Percentiles rank a stretch among this genome's conserved stretches.
Conservation (phyloP, 2,113 vertebrate species). For the Cyprinodon variegatus region DNA sequence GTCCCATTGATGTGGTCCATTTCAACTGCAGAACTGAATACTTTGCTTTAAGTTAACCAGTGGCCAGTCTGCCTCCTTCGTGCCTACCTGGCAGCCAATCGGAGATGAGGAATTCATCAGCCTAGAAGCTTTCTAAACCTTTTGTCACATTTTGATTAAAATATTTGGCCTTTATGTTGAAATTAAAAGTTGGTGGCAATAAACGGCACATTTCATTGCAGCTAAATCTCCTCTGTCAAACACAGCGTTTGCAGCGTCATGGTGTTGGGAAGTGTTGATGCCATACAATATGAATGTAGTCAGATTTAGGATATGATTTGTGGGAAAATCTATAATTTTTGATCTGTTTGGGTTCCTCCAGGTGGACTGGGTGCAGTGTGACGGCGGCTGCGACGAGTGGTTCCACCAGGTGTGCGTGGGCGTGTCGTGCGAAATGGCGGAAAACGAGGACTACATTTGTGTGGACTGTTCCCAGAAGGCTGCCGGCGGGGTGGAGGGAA, state of each 20-base stretch:
- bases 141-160: too few relatives aligned
- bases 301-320: too few relatives aligned
- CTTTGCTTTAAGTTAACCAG: slow-evolving; percentile 57
- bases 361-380: slow-evolving; percentile 99
- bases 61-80: slow-evolving; percentile 27
- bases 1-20: not conserved
- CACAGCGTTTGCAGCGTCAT: too few relatives aligned
- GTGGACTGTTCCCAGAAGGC: slow-evolving; percentile 89
- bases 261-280: too few relatives aligned
- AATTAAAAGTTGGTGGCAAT: too few relatives aligned
- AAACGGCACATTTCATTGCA: too few relatives aligned
- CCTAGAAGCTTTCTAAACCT: not conserved
- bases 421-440: slow-evolving; percentile 97
- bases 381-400: slow-evolving; percentile 98
- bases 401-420: slow-evolving; percentile 99
- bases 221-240: too few relatives aligned
- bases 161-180: not conserved
- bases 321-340: not conserved
- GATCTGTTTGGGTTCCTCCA: slow-evolving; percentile 59
- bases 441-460: slow-evolving; percentile 99
- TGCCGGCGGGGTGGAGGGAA: not conserved
- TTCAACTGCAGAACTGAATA: not conserved
- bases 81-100: slow-evolving; percentile 40
- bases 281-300: too few relatives aligned
- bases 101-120: slow-evolving; percentile 4